Percentiles rank a stretch among this genome's conserved stretches.
Conservation (phyloP, 2,888 invertebrate genomes). For the Monopis laevigella region DNA sequence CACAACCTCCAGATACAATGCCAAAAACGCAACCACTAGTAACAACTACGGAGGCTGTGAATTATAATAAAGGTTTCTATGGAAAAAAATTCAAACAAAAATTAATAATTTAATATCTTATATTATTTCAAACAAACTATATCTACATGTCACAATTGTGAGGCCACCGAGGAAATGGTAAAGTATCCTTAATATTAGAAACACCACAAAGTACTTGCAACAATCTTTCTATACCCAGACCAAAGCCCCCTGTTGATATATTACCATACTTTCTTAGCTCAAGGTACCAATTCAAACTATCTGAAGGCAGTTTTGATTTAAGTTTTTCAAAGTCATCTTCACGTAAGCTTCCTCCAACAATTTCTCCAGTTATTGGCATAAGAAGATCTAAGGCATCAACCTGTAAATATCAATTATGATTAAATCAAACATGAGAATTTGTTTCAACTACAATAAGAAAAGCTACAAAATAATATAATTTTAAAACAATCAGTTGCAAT, state of each 20-base stretch:
- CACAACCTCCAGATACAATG: no score
- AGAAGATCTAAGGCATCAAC: conserved; percentile 89
- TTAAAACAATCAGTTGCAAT: no score
- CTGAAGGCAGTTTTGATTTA: conserved; percentile 68
- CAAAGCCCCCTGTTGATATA: conserved; percentile 93
- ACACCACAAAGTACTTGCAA: conserved; percentile 84
- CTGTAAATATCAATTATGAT: conserved; percentile 40
- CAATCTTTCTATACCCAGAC: conserved; percentile 94
- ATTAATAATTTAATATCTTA: no score
- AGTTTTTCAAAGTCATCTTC: conserved; percentile 79
- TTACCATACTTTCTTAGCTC: conserved; percentile 90
- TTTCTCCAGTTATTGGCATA: conserved; percentile 89
- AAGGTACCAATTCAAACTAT: conserved; percentile 83
- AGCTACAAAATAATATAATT: neutral
- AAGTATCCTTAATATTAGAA: conserved; percentile 90
- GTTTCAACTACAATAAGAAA: neutral
- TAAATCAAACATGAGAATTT: neutral
- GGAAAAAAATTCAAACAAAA: no score
- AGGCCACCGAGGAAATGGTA: conserved; percentile 95
- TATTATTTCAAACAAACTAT: no score
- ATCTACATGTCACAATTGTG: conserved; percentile 84
- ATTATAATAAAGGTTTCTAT: no score
- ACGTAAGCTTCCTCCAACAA: conserved; percentile 94
- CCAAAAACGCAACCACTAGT: no score
- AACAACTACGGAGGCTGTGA: no score